Conservation (phyloP, 2,113 vertebrate species). For the Cacatua alba region DNA sequence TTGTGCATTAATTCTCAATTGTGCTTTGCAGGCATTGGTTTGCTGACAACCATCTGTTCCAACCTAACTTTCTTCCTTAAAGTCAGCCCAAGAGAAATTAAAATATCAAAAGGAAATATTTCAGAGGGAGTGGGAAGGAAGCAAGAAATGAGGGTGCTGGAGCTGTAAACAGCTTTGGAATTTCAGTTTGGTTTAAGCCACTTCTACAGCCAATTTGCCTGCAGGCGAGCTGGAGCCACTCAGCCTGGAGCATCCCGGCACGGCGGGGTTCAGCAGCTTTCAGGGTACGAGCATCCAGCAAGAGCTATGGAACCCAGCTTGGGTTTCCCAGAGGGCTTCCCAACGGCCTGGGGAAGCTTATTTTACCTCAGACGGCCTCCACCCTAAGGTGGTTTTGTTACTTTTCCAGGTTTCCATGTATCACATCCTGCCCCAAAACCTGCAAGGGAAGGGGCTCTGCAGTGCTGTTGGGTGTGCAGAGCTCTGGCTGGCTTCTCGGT, state of each 20-base stretch:
- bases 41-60: conserved; percentile 74
- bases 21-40: conserved; percentile 64
- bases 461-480: rapidly evolving
- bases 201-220: neutral
- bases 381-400: neutral
- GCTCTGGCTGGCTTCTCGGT: neutral
- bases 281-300: rapidly evolving
- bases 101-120: conserved; percentile 69
- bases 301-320: rapidly evolving
- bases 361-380: rapidly evolving
- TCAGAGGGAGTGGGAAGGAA: conserved; percentile 23
- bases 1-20: conserved; percentile 72
- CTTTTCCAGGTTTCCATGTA: neutral
- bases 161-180: conserved; percentile 30
- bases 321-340: rapidly evolving
- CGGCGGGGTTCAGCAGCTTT: neutral
- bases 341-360: rapidly evolving
- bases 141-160: neutral
- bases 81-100: conserved; percentile 69
- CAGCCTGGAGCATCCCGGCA: neutral
- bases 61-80: conserved; percentile 39
- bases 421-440: rapidly evolving
- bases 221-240: neutral
- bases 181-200: neutral
- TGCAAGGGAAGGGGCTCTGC: neutral